Percentiles rank a stretch among this genome's conserved stretches.
These are phyloP conservation scores for Dicrurus megarhynchus DNA, from an alignment of 2,113 vertebrate species.

Conservation along the genomic window DNA sequence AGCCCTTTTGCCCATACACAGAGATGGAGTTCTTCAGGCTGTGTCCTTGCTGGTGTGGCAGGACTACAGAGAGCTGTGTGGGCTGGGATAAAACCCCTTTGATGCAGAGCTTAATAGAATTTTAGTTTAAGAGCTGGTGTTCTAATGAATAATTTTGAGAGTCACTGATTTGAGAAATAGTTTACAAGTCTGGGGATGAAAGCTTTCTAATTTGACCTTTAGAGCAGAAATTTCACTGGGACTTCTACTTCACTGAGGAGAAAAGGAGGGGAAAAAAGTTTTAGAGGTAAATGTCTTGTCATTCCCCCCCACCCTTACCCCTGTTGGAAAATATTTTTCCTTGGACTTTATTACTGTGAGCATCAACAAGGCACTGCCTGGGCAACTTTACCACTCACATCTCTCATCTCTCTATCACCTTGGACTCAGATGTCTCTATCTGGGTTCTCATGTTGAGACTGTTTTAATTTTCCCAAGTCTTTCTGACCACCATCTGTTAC, in stretches of 20 bases:
- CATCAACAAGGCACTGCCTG: not conserved
- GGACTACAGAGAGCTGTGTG: not conserved
- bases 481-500: not conserved
- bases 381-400: not conserved
- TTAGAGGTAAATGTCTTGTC: not conserved
- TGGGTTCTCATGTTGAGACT: not conserved
- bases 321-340: not conserved
- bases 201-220: constrained; percentile 60
- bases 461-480: not conserved
- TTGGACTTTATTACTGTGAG: not conserved
- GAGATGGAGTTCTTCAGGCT: not conserved
- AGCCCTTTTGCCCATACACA: not conserved
- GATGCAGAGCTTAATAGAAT: constrained; percentile 11
- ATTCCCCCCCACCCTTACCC: not conserved
- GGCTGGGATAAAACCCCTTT: not conserved
- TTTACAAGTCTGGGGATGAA: constrained; percentile 42
- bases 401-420: not conserved
- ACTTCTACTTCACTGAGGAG: constrained; percentile 9
- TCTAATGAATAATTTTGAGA: constrained; percentile 55
- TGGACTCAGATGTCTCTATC: not conserved
- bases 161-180: constrained; percentile 51
- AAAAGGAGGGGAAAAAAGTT: not conserved
- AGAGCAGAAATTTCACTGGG: constrained; percentile 27
- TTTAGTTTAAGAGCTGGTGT: constrained; percentile 28
- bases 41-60: not conserved